Evolutionary conservation across 2,113 vertebrate genomes (phyloP).

Genomic region (Bettongia penicillata): DNA sequence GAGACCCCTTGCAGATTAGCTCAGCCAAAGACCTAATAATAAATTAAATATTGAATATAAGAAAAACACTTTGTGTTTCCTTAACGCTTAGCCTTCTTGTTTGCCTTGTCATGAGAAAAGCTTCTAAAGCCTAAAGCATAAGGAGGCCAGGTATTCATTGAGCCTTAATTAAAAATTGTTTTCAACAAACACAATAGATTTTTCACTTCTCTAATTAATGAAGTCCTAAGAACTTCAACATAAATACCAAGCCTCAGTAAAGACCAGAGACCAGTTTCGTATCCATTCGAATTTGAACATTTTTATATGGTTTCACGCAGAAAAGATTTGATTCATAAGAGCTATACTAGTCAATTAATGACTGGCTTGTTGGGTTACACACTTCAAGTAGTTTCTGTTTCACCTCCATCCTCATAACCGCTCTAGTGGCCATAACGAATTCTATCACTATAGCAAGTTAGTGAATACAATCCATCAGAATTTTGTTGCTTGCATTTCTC

Average conservation of each 20-base stretch:
- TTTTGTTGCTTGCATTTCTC: constrained; percentile 60
- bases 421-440: constrained; percentile 52
- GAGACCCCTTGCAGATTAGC: constrained; percentile 2
- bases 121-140: constrained; percentile 39
- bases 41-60: constrained; percentile 34
- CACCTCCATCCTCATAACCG: constrained; percentile 26
- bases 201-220: constrained; percentile 55
- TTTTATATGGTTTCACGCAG: constrained; percentile 38
- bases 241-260: neutral
- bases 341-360: constrained; percentile 44
- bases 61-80: constrained; percentile 63
- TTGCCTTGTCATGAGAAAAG: constrained; percentile 58
- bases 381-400: constrained; percentile 51
- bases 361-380: constrained; percentile 54
- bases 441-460: constrained; percentile 24
- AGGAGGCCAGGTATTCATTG: constrained; percentile 55
- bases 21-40: constrained; percentile 30
- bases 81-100: constrained; percentile 46
- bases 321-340: constrained; percentile 38
- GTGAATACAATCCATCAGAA: constrained; percentile 19
- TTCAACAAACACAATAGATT: constrained; percentile 58
- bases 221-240: constrained; percentile 64
- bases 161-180: constrained; percentile 69
- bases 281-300: constrained; percentile 67
- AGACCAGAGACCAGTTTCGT: constrained; percentile 37